Evolutionary conservation across 1,140 invertebrate genomes (phyloP).

Genomic region (Hypothenemus hampei): DNA sequence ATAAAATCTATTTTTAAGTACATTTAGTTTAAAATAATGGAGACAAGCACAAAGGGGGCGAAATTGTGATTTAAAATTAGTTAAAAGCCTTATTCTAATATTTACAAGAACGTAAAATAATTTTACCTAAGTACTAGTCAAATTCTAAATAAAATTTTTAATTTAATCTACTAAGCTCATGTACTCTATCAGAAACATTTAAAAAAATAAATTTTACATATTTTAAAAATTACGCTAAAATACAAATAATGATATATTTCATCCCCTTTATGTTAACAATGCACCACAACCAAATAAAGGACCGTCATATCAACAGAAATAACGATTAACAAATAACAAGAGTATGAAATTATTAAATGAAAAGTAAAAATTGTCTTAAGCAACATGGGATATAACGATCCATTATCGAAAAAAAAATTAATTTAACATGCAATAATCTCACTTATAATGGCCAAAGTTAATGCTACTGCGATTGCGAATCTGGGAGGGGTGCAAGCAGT

Average conservation of each 20-base stretch:
- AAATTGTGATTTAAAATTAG: conserved; percentile 3
- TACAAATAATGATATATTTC: conserved; percentile 12
- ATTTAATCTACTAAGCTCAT: conserved; percentile 19
- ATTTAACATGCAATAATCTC: conserved; percentile 38
- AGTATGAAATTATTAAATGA: no score
- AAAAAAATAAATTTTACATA: conserved; percentile 15
- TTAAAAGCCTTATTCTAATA: conserved; percentile 18
- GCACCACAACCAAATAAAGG: conserved; percentile 19
- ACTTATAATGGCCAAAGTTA: conserved; percentile 40
- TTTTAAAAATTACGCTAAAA: conserved; percentile 1
- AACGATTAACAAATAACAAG: no score
- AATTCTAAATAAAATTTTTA: conserved; percentile 14
- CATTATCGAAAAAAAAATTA: no score
- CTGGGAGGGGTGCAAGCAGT: conserved; percentile 45
- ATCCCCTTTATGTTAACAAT: conserved; percentile 18
- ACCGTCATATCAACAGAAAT: no score
- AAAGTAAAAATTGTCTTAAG: no score
- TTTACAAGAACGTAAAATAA: conserved; percentile 17
- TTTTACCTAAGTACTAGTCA: conserved; percentile 17
- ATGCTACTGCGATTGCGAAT: conserved; percentile 40
- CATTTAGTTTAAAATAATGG: no score
- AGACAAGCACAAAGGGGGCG: conserved; percentile 18
- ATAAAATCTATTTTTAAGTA: no score
- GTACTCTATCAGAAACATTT: conserved; percentile 12
- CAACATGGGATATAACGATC: no score